Base-by-base conservation (phyloP, 2,113 vertebrate species). In the Agapornis roseicollis region DNA sequence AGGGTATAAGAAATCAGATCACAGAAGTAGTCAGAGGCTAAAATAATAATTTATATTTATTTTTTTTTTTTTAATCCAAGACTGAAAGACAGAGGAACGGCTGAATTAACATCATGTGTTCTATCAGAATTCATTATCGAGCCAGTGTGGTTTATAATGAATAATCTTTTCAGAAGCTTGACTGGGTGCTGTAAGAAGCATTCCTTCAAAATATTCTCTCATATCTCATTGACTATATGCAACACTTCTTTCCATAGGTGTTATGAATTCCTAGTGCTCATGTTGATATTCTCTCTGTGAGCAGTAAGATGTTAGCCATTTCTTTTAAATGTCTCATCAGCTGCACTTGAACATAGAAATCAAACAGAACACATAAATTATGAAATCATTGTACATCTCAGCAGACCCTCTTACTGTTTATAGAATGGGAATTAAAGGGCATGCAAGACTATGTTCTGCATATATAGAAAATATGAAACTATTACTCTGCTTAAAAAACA, bases 1-100 rank as follows among this genome's bases (percentile, higher is more conserved):
- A 98, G 98, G 98, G 98, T 98, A 95, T 97, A 98, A 97, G 95
- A 97, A 98, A 97, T 97, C 97, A 96, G 94, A 97, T 97, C 96
- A 94, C 88, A 61, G 93, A 97, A 93, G 55, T 95, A 92, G 53
- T 96, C 39, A 64, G 31, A 88, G 71, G 52, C 82, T 94, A 88
- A 83, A 80, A 80, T 66, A 83, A 39, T 27, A 49, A 2, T 27
- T 69, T 7, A 24, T 17, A 24, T 10, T 29, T 11, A 46, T 85
- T 64, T 29, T 11, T 52, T 85, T 64, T 81, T 81, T 71, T 55
- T 8, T 2, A 76, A 76, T 73, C 39, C 15, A 44, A 52, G 44
- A 91, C 53, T 73, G 55, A 87, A 90, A 78, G 25, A 20, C 9
- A 68, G 28, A 65, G 44, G 61, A 95, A 89, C 50, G 90, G 50